A percentile compares a stretch with the other conserved stretches of the same genome.
Evolutionary conservation across 1,140 invertebrate genomes (phyloP).

Genomic region (Stegodyphus mimosarum): DNA sequence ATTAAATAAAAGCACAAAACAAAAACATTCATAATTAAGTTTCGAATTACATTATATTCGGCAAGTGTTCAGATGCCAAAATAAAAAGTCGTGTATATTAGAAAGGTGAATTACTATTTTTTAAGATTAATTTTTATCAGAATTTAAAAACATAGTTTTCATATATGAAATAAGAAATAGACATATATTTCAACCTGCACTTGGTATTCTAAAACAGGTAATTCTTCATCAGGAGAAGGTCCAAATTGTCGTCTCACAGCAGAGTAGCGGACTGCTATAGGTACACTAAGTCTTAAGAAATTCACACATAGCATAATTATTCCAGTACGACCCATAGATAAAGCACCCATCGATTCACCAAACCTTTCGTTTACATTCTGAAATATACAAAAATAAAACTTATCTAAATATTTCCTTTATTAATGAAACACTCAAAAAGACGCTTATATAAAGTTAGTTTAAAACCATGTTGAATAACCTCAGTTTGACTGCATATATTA

Average conservation of each 20-base stretch:
- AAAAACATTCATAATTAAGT: too few species aligned
- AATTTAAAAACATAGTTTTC: too few species aligned
- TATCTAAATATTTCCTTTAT: too few species aligned
- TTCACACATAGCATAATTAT: slow-evolving; percentile 76
- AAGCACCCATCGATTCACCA: slow-evolving; percentile 82
- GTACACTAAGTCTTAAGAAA: slow-evolving; percentile 78
- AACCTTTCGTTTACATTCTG: slow-evolving; percentile 81
- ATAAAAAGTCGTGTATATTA: too few species aligned
- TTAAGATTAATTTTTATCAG: too few species aligned
- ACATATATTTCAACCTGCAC: slow-evolving; percentile 72
- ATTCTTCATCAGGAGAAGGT: slow-evolving; percentile 74
- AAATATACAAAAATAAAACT: slow-evolving; percentile 13
- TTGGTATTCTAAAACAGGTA: slow-evolving; percentile 91
- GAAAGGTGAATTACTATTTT: too few species aligned
- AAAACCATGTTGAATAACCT: neutral
- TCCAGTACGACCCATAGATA: slow-evolving; percentile 84
- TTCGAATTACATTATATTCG: too few species aligned
- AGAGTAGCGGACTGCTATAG: slow-evolving; percentile 90
- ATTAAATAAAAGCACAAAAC: too few species aligned
- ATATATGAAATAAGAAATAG: too few species aligned
- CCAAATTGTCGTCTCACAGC: slow-evolving; percentile 91
- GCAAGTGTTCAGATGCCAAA: too few species aligned
- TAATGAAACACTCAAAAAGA: too few species aligned
- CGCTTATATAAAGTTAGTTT: neutral
- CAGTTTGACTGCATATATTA: too few species aligned